Conservation (phyloP, 2,113 vertebrate species). For the Salvelinus sp. region DNA sequence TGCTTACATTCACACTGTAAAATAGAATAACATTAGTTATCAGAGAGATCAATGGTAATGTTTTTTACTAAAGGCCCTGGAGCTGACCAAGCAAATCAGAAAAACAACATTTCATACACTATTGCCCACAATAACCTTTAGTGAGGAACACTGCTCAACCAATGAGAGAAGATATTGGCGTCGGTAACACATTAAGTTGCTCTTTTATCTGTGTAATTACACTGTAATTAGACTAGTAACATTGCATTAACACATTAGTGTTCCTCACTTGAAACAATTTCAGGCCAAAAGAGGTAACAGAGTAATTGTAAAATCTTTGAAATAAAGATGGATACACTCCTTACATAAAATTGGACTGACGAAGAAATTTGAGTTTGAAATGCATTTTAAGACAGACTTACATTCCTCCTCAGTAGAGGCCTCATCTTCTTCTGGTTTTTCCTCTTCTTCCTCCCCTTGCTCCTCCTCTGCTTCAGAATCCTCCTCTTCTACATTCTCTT, state of each 20-base stretch:
- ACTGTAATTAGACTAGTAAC: no score
- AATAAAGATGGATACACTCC: background rate
- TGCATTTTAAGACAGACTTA: conserved; percentile 44
- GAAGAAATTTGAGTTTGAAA: background rate
- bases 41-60: background rate
- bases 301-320: background rate
- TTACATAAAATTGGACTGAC: no score
- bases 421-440: conserved; percentile 8
- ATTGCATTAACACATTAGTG: no score
- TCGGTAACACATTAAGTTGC: no score
- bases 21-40: conserved; percentile 22
- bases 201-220: no score
- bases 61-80: background rate
- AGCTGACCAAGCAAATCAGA: background rate
- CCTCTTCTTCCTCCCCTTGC: background rate
- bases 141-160: no score
- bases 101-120: no score
- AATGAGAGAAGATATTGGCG: no score
- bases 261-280: background rate
- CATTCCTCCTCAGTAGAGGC: conserved; percentile 45
- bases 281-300: background rate
- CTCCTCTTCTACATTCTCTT: background rate
- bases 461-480: conserved; percentile 7
- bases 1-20: conserved; percentile 39
- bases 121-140: background rate